A percentile compares a stretch with the other conserved stretches of the same genome.
Conservation (phyloP, 1,140 invertebrate species). For the Meloidogyne exigua region DNA sequence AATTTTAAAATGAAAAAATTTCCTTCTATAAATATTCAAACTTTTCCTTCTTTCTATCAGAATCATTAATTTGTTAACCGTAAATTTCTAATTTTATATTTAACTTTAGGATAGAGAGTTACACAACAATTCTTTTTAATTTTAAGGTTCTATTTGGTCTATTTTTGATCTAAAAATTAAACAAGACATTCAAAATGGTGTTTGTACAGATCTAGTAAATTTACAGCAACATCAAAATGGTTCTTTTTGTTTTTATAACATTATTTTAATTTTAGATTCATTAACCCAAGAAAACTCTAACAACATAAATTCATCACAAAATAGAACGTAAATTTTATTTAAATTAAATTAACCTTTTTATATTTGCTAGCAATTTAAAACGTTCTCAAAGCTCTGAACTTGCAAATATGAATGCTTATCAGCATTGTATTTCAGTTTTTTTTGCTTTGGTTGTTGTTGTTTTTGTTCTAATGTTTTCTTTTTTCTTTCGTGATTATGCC, state of each 20-base stretch:
- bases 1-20: too few relatives aligned
- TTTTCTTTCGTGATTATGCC: constrained; percentile 53
- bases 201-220: not conserved
- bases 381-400: not conserved
- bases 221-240: constrained; percentile 1
- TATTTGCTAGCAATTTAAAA: not conserved
- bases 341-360: not conserved
- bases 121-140: too few relatives aligned
- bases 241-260: not conserved
- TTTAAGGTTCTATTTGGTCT: constrained; percentile 24
- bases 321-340: not conserved
- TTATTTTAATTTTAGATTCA: constrained; percentile 5
- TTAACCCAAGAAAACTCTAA: not conserved
- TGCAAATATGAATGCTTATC: constrained; percentile 30
- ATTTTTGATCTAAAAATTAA: constrained; percentile 3
- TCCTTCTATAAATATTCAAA: too few relatives aligned
- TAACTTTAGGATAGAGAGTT: too few relatives aligned
- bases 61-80: too few relatives aligned
- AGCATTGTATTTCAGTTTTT: constrained; percentile 36
- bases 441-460: constrained; percentile 46
- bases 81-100: too few relatives aligned
- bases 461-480: constrained; percentile 49
- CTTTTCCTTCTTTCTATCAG: too few relatives aligned
- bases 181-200: not conserved
- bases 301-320: constrained; percentile 21